Percentiles rank a stretch among this genome's conserved stretches.
These are phyloP conservation scores for Staurois parvus DNA, from an alignment of 2,797 vertebrate species.

Conservation along the genomic window DNA sequence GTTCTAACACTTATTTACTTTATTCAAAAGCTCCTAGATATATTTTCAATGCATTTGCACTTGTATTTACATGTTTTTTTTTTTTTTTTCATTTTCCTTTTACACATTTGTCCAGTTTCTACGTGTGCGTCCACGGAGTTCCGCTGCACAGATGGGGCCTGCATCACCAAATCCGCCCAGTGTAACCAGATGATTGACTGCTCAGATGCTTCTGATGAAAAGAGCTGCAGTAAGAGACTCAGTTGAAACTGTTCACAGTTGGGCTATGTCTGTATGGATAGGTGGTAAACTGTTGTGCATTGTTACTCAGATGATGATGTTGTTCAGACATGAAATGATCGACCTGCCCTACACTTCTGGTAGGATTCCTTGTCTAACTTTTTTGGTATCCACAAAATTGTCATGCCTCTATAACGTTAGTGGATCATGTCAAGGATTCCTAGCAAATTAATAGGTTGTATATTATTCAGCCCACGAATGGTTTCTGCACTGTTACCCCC, in stretches of 20 bases:
- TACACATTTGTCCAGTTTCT: conserved; percentile 68
- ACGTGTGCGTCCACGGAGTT: conserved; percentile 86
- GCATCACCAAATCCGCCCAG: conserved; percentile 87
- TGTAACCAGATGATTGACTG: conserved; percentile 97
- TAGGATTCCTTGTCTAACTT: too few species aligned
- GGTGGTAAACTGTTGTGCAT: not conserved
- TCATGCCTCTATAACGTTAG: too few species aligned
- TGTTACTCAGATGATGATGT: not conserved
- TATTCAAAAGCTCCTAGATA: too few species aligned
- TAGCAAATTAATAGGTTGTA: too few species aligned
- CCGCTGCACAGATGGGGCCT: conserved; percentile 87
- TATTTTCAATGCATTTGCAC: not conserved
- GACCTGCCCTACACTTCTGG: too few species aligned
- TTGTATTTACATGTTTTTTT: not conserved
- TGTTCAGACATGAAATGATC: too few species aligned
- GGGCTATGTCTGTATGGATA: not conserved
- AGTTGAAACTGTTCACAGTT: not conserved
- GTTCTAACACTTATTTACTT: too few species aligned
- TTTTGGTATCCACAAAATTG: too few species aligned
- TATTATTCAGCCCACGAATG: not conserved
- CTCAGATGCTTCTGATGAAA: conserved; percentile 93
- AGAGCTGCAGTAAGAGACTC: conserved; percentile 87
- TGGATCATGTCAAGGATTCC: too few species aligned
- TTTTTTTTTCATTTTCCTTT: not conserved
- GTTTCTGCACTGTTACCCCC: too few species aligned